These are phyloP conservation scores for Danio choprae DNA, from an alignment of 2,797 vertebrate genomes.

Conservation along the genomic window DNA sequence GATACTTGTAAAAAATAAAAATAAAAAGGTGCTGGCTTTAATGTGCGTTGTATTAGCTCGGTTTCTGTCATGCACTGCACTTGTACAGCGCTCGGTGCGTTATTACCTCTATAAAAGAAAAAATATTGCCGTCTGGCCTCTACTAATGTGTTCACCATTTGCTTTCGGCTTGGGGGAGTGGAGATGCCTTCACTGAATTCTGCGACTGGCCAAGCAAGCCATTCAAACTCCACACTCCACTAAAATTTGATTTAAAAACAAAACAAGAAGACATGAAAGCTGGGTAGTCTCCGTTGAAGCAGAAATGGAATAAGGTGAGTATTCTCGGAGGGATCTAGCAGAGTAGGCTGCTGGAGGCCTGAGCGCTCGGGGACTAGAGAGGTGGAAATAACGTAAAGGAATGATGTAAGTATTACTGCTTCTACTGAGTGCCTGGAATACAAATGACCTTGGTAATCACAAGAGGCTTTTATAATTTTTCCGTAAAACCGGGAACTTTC, in stretches of 20 bases:
- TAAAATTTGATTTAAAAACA: conserved; percentile 71
- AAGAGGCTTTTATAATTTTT: conserved; percentile 24
- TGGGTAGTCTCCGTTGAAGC: conserved; percentile 41
- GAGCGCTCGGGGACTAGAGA: conserved; percentile 48
- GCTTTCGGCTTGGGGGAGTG: conserved; percentile 71
- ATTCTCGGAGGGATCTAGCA: conserved; percentile 52
- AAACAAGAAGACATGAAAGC: conserved; percentile 63
- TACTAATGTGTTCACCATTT: conserved; percentile 82
- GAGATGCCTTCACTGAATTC: conserved; percentile 70
- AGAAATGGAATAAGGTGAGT: conserved; percentile 61
- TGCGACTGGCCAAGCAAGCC: conserved; percentile 68
- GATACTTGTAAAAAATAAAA: conserved; percentile 77
- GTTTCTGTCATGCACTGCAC: conserved; percentile 71
- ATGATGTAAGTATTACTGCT: conserved; percentile 62
- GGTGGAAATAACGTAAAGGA: conserved; percentile 51
- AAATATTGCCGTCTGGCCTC: conserved; percentile 79
- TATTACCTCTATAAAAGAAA: conserved; percentile 83
- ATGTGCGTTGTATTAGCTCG: conserved; percentile 80
- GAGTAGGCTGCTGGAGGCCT: conserved; percentile 55
- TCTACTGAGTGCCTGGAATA: conserved; percentile 49
- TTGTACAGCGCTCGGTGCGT: conserved; percentile 76
- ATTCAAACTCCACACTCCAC: conserved; percentile 69
- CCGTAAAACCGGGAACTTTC: conserved; percentile 7
- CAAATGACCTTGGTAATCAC: conserved; percentile 45
- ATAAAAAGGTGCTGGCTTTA: conserved; percentile 77